Conservation (phyloP, 2,797 vertebrate species). For the Otus scops region DNA sequence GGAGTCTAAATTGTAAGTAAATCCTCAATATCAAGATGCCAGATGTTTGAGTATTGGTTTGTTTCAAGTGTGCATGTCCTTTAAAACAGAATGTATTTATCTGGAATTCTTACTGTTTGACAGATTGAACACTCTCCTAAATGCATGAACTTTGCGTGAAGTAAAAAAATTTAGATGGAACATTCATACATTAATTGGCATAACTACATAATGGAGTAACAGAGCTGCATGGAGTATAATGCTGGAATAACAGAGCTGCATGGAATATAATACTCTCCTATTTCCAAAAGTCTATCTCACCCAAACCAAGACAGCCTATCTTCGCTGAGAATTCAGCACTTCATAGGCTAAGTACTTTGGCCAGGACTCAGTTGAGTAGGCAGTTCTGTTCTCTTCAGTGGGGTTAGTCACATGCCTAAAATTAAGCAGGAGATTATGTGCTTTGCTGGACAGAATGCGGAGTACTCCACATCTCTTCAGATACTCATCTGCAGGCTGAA, state of each 20-base stretch:
- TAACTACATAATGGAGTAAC: constrained; percentile 8
- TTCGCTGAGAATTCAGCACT: not conserved
- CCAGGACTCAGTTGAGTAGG: not conserved
- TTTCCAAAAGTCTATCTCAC: not conserved
- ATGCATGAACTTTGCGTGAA: not conserved
- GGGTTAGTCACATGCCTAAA: not conserved
- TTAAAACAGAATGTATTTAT: not conserved
- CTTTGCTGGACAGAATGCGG: not conserved
- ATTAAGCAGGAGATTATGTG: not conserved
- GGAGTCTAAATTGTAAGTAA: not conserved
- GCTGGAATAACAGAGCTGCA: not conserved
- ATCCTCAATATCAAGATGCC: not conserved
- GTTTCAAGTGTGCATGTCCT: not conserved
- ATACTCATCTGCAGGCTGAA: not conserved
- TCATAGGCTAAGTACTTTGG: not conserved
- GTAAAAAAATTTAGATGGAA: not conserved
- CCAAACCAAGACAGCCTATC: constrained; percentile 10
- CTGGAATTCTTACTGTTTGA: not conserved
- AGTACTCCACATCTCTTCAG: not conserved
- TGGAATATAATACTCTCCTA: not conserved
- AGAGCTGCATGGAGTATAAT: not conserved
- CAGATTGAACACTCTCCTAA: not conserved
- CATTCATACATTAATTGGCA: not conserved
- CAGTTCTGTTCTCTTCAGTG: not conserved
- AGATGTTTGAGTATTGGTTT: not conserved